A percentile compares a stretch with the other conserved stretches of the same genome.
Conservation (phyloP, 1,140 invertebrate species). For the Papilio aristodemus region DNA sequence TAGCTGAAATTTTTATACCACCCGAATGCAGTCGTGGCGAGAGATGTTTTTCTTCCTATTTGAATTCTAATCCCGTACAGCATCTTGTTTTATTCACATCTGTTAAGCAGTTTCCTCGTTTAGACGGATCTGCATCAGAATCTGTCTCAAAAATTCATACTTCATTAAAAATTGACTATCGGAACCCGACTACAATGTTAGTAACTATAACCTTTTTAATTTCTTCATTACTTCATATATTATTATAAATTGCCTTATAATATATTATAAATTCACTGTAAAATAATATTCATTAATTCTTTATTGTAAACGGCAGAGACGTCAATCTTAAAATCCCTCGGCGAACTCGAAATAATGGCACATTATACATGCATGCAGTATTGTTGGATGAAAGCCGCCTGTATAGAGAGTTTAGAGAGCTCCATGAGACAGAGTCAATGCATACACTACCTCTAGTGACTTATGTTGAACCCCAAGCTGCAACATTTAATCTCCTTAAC, state of each 20-base stretch:
- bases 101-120: conserved; percentile 73
- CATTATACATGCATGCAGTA: conserved; percentile 85
- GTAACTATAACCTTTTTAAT: conserved; percentile 31
- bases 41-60: conserved; percentile 83
- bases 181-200: conserved; percentile 64
- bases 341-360: conserved; percentile 88
- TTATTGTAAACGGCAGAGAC: conserved; percentile 73
- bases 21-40: conserved; percentile 83
- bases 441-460: conserved; percentile 84
- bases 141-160: conserved; percentile 69
- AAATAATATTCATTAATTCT: not conserved
- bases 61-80: conserved; percentile 80
- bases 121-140: conserved; percentile 51
- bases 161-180: conserved; percentile 81
- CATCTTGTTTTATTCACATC: conserved; percentile 83
- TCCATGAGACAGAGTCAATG: conserved; percentile 80
- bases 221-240: conserved; percentile 18
- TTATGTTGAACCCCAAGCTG: conserved; percentile 86
- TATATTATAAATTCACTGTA: no score
- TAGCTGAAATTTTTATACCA: conserved; percentile 86
- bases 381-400: conserved; percentile 77
- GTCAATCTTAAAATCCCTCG: conserved; percentile 84
- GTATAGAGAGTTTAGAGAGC: conserved; percentile 78
- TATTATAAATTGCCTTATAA: no score
- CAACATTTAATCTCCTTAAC: conserved; percentile 87